Conservation (phyloP, 2,113 vertebrate genomes). For the Cavia porcellus region DNA sequence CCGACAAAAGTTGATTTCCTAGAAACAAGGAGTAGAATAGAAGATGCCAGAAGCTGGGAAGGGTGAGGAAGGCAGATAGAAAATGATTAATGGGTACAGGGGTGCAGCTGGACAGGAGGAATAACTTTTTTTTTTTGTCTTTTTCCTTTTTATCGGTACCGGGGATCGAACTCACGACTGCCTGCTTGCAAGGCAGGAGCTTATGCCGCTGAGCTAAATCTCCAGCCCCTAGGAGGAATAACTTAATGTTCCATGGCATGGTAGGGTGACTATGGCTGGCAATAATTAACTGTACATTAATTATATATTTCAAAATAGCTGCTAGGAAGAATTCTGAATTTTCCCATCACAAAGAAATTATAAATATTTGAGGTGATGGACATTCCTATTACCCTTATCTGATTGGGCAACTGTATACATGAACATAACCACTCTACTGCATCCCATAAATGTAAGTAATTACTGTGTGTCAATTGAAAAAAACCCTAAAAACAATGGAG, state of each 20-base stretch:
- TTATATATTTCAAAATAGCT: not conserved
- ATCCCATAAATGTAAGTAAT: not conserved
- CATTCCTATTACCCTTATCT: not conserved
- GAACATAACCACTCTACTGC: too few species aligned
- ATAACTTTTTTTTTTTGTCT: not conserved
- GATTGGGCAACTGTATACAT: not conserved
- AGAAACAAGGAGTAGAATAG: not conserved
- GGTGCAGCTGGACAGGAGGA: not conserved
- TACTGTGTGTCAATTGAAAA: not conserved
- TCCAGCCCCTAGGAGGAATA: not conserved
- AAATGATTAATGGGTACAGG: not conserved
- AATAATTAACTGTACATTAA: not conserved
- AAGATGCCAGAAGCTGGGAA: not conserved
- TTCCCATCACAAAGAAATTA: not conserved
- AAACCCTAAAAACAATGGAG: not conserved
- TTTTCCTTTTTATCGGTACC: too few species aligned
- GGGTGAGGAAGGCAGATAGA: not conserved
- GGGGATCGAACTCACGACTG: too few species aligned
- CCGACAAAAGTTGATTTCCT: not conserved
- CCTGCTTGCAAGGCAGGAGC: too few species aligned
- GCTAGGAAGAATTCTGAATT: not conserved
- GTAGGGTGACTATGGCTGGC: not conserved
- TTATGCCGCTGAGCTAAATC: too few species aligned
- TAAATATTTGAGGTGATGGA: not conserved
- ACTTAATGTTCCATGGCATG: not conserved